Evolutionary conservation across 1,140 invertebrate species (phyloP), one percentile per base, ranked within the genome.

Genomic region (Bombus confusus): DNA sequence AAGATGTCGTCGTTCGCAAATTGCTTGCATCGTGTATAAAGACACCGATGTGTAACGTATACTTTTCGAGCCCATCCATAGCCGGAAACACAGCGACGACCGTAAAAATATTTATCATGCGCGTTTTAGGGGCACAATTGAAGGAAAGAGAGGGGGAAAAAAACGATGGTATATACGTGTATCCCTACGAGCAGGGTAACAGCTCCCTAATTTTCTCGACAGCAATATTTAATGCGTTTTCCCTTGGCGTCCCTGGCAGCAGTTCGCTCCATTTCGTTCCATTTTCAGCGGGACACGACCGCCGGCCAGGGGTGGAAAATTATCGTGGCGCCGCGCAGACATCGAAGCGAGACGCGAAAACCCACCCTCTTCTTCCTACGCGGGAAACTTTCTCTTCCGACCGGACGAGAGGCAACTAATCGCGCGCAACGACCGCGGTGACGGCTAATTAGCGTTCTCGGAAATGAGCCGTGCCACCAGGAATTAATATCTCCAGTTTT

Each of bases 121-220:
- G 25, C 10, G 39, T 52, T 28, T 5, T 9, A 10, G 59, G 3
- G 22, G 77, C 13, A n/a, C 12, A 2, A 72, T 47, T 3, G 73
- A 25, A 34, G 43, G 31, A 3, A 10, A 6, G 5, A 3, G 39
- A 28, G 57, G 47, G 39, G 25, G 18, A 41, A 34, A 37, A n/a
- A 13, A 31, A 43, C 9, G 85, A 62, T 34, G 37, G 37, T 31
- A 31, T 37, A 62, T n/a, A 28, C 0, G 28, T 13, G 59, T 13
- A n/a, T n/a, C 13, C 34, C 37, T 79, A 34, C 77, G n/a, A 12
- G 43, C 39, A 39, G 66, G 37, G 12, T 43, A 80, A 72, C 66
- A 62, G 90, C 81, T 91, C 91, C 91, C 91, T 94, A 93, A 94
- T 93, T 94, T 89, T 91, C 90, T 82, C 90, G 84, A 89, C 86